Evolutionary conservation across 2,797 vertebrate species (phyloP).

Genomic region (Rhabdophis nuchalis): DNA sequence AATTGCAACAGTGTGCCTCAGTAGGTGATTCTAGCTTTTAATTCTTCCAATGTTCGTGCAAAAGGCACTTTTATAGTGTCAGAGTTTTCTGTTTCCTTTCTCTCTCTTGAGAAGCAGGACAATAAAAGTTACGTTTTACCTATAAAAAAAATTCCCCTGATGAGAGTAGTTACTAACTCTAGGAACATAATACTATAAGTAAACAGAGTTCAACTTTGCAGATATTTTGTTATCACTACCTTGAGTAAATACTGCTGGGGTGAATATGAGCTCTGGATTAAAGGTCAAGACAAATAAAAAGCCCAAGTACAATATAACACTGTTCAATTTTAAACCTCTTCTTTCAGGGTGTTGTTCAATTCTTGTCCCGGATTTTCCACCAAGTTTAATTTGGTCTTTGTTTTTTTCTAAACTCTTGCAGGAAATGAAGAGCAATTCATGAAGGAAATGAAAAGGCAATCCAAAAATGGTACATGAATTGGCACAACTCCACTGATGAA

Average conservation of each 20-base stretch:
- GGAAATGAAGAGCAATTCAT: conserved; percentile 31
- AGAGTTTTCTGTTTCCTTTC: conserved; percentile 3
- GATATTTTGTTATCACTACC: conserved; percentile 39
- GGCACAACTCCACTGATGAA: not conserved
- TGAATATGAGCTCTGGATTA: not conserved
- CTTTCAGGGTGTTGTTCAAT: not conserved
- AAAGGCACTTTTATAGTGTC: conserved; percentile 15
- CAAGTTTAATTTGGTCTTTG: not conserved
- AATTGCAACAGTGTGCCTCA: not conserved
- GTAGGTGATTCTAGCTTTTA: conserved; percentile 31
- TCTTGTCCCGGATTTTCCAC: not conserved
- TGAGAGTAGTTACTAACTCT: not conserved
- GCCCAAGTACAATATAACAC: not conserved
- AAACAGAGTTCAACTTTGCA: conserved; percentile 4
- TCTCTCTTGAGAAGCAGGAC: conserved; percentile 26
- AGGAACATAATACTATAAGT: not conserved
- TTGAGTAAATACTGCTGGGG: conserved; percentile 50
- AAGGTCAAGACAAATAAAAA: not conserved
- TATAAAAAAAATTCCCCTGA: not conserved
- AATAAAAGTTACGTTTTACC: conserved; percentile 39
- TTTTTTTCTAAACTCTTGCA: conserved; percentile 1
- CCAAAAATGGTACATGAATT: not conserved
- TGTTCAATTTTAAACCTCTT: not conserved
- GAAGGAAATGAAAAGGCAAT: conserved; percentile 15
- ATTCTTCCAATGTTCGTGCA: not conserved